These are phyloP conservation scores for Calycopis cecrops DNA, from an alignment of 1,140 invertebrate genomes.

Conservation along the genomic window DNA sequence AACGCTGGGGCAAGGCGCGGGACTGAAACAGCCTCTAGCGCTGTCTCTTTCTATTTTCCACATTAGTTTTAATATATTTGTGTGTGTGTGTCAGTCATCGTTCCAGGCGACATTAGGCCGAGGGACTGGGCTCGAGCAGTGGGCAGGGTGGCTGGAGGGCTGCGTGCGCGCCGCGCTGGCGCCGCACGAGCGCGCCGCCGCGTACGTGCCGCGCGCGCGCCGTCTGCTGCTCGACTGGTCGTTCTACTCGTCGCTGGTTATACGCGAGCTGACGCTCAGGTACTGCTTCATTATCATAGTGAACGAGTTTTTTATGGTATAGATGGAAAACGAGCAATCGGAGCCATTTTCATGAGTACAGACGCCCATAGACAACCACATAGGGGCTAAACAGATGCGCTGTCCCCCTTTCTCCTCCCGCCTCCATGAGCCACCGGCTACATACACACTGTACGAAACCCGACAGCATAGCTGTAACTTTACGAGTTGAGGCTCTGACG, in stretches of 20 bases:
- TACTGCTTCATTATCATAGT: conserved; percentile 14
- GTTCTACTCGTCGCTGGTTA: conserved; percentile 89
- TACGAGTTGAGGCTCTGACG: too few relatives aligned
- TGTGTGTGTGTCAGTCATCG: conserved; percentile 10
- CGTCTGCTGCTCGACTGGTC: conserved; percentile 99
- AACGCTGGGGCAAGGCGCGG: conserved; percentile 93
- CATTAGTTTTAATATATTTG: conserved; percentile 6
- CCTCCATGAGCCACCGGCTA: too few relatives aligned
- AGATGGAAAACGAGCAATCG: too few relatives aligned
- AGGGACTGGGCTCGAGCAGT: conserved; percentile 92
- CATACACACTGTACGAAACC: too few relatives aligned
- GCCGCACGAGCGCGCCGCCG: conserved; percentile 89
- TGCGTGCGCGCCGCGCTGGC: conserved; percentile 92
- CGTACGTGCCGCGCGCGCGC: conserved; percentile 92
- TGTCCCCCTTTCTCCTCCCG: too few relatives aligned
- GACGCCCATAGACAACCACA: too few relatives aligned
- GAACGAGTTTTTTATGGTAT: too few relatives aligned
- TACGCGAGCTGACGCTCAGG: conserved; percentile 65
- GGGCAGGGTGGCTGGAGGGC: conserved; percentile 97
- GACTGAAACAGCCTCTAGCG: conserved; percentile 82
- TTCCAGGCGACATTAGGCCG: conserved; percentile 87
- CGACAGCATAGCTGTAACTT: too few relatives aligned
- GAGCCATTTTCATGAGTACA: too few relatives aligned
- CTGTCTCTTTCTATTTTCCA: neutral
- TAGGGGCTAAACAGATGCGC: too few relatives aligned